Evolutionary conservation across 2,888 invertebrate species (phyloP).

Genomic region (Stenoptilia bipunctidactyla): DNA sequence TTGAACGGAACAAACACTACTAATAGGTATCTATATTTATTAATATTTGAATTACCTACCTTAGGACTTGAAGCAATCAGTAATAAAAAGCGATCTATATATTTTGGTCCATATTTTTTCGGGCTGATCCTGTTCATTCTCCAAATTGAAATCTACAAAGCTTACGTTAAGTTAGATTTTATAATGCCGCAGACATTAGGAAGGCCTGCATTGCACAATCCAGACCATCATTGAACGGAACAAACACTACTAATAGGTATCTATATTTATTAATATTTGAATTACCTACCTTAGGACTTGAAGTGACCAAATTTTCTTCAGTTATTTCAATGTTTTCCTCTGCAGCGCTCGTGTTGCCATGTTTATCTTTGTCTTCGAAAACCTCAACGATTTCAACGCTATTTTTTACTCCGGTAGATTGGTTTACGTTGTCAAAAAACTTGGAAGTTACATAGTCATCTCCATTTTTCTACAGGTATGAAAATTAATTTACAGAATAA

Average conservation of each 20-base stretch:
- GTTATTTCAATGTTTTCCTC: slow-evolving; percentile 11
- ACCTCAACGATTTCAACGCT: background rate
- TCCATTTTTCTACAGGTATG: slow-evolving; percentile 25
- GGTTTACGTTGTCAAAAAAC: slow-evolving; percentile 27
- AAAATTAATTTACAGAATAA: slow-evolving; percentile 22
- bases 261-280: slow-evolving; percentile 7
- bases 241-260: background rate
- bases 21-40: background rate
- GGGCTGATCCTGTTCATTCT: no score
- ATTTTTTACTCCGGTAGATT: background rate
- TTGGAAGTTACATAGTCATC: slow-evolving; percentile 35
- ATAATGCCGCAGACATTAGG: no score
- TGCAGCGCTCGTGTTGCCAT: slow-evolving; percentile 2
- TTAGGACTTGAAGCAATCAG: no score
- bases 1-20: background rate
- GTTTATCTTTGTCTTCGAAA: slow-evolving; percentile 8
- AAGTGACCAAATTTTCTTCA: slow-evolving; percentile 15
- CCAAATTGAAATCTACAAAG: no score
- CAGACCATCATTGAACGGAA: background rate
- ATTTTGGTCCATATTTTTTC: no score
- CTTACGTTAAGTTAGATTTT: no score
- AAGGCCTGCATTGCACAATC: no score
- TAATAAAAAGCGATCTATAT: no score
- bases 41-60: slow-evolving; percentile 16
- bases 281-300: slow-evolving; percentile 22